A percentile compares a stretch with the other conserved stretches of the same genome.
These are phyloP conservation scores for Apodemia mormo DNA, from an alignment of 2,888 invertebrate species.

Conservation along the genomic window DNA sequence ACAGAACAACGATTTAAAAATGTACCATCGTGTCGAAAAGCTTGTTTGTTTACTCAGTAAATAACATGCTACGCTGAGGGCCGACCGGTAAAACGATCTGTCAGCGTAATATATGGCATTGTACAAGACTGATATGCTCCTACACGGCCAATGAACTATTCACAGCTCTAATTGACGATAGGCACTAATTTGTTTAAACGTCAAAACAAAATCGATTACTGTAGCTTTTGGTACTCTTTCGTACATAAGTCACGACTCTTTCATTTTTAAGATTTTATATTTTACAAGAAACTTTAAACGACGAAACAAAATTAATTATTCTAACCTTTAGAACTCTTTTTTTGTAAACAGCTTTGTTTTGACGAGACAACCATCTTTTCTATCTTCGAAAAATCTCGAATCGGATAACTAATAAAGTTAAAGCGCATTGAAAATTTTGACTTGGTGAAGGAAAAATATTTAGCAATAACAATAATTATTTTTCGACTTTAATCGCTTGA, in stretches of 20 bases:
- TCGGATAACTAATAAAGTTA: too few species aligned
- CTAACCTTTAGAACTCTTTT: neutral
- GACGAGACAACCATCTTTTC: too few species aligned
- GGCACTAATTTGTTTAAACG: neutral
- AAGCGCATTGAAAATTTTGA: too few species aligned
- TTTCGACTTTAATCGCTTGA: too few species aligned
- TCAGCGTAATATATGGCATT: slow-evolving; percentile 12
- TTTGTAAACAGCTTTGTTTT: too few species aligned
- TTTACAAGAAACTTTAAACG: neutral
- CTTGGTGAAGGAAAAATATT: too few species aligned
- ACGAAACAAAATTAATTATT: neutral
- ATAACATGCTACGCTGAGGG: slow-evolving; percentile 13
- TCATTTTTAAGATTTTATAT: neutral
- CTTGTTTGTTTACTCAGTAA: slow-evolving; percentile 18
- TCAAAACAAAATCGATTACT: slow-evolving; percentile 12
- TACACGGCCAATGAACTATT: slow-evolving; percentile 8
- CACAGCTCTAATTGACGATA: slow-evolving; percentile 11
- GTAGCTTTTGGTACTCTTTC: neutral
- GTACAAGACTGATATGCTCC: slow-evolving; percentile 13
- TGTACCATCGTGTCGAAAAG: slow-evolving; percentile 17
- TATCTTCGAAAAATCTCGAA: too few species aligned
- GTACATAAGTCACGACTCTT: neutral
- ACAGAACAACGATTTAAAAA: slow-evolving; percentile 10
- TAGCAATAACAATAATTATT: too few species aligned
- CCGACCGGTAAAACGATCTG: slow-evolving; percentile 15